phyloP scores from a whole-genome alignment of 2,113 vertebrate genomes.

The Okapia johnstoni region DNA sequence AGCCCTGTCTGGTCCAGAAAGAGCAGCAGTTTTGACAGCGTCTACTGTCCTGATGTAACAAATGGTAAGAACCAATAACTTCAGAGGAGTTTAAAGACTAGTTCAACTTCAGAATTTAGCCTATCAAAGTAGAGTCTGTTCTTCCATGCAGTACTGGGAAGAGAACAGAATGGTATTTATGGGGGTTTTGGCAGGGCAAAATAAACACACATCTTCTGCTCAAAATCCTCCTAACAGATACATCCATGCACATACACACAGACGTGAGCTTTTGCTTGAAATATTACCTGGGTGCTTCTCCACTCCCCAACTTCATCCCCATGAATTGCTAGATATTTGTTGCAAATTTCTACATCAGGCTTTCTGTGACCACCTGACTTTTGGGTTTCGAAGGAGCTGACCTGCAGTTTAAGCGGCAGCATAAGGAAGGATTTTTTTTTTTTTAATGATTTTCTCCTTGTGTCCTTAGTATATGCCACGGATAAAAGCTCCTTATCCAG shows the following conservation, averaged over 20 bases:
- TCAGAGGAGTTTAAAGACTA: not conserved
- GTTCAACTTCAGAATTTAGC: not conserved
- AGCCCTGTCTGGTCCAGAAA: constrained; percentile 90
- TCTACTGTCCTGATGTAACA: constrained; percentile 84
- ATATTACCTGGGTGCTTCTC: not conserved
- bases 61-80: constrained; percentile 84
- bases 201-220: not conserved
- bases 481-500: constrained; percentile 87
- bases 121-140: not conserved
- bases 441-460: not conserved
- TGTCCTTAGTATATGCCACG: constrained; percentile 74
- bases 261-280: not conserved
- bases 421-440: constrained; percentile 18
- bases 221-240: not conserved
- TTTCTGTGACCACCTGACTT: constrained; percentile 37
- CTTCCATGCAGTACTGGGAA: not conserved
- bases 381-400: constrained; percentile 27
- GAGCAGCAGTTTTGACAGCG: constrained; percentile 84
- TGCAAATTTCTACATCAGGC: constrained; percentile 15
- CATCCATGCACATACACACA: not conserved
- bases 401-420: not conserved
- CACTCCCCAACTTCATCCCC: not conserved
- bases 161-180: not conserved
- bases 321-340: constrained; percentile 18
- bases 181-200: not conserved